Evolutionary conservation across 1,140 invertebrate species (phyloP), one percentile per base, ranked within the genome.

Genomic region (Leptonema lineaticorne): DNA sequence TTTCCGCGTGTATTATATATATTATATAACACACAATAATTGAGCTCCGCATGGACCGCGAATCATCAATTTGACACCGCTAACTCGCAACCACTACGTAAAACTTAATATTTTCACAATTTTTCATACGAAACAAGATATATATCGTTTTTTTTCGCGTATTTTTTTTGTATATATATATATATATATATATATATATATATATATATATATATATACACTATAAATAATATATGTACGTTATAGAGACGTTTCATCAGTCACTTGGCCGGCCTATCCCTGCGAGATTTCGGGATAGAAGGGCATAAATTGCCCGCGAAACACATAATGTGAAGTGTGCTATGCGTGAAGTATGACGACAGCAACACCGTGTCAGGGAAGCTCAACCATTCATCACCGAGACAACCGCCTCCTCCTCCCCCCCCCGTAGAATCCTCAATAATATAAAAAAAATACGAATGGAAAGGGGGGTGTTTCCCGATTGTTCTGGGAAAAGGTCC

Each of bases 361-460:
- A 64, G 62, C 59, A 60, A 28, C 53, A 60, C 58, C 37, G 41
- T 27, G 60, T 63, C 60, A 64, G 62, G 7, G 26, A 30, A 22
- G 18, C 45, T 24, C 29, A 53, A 59, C 66, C 37, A 68, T 71
- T 68, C 66, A 68, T 71, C 69, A 68, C 66, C 9, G 4, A 2
- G 37, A 14, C 24, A 24, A 41, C 37, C 5, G 30, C 30, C 5
- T 33, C 30, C 30, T 29, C 45, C 68, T 37, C 20, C 28, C 69
- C 37, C 26, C 33, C 63, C 26, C 24, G 41, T 24, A 16, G 24
- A 27, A 46, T 66, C 69, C 60, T 63, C 59, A 67, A 68, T n/a
- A 45, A 26, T 53, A 26, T 72, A 69, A 50, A 72, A 69, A 69
- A 69, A 72, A 72, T 68, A 72, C 67, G n/a, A n/a, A n/a, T n/a